A percentile compares a stretch with the other conserved stretches of the same genome.
These are phyloP conservation scores for Passer domesticus DNA, from an alignment of 2,113 vertebrate species.

Conservation along the genomic window DNA sequence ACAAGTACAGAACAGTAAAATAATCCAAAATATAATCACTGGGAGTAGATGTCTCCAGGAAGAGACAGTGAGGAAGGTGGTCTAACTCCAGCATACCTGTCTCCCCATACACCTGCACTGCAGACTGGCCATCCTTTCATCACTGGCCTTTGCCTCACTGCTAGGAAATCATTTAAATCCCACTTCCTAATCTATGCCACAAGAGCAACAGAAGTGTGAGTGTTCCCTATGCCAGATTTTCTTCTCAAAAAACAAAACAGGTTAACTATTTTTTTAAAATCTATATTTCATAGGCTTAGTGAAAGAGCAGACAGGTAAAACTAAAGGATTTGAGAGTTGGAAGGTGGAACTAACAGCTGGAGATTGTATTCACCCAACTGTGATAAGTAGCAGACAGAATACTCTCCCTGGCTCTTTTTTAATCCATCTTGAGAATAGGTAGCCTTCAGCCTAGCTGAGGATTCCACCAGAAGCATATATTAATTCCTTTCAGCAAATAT, in stretches of 20 bases:
- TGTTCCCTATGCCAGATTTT: neutral
- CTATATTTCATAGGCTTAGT: neutral
- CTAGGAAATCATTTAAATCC: neutral
- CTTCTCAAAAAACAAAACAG: neutral
- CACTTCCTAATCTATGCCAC: neutral
- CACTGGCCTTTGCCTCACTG: neutral
- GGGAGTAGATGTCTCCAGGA: neutral
- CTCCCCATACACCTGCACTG: neutral
- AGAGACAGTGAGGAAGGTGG: neutral
- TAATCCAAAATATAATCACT: neutral
- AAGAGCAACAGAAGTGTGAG: neutral
- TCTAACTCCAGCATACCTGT: neutral
- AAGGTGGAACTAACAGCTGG: slow-evolving; percentile 17
- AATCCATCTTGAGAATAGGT: neutral
- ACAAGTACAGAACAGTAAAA: neutral
- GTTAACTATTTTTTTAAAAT: neutral
- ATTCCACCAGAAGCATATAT: neutral
- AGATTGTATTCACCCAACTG: neutral
- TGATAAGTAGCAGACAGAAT: neutral
- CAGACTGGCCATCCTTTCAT: neutral
- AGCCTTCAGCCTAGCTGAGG: neutral
- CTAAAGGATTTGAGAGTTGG: neutral
- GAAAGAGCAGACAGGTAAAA: neutral
- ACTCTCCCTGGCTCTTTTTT: neutral
- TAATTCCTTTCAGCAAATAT: neutral